These are phyloP conservation scores for Hoplodrina blanda DNA, from an alignment of 2,888 invertebrate species.

Conservation along the genomic window DNA sequence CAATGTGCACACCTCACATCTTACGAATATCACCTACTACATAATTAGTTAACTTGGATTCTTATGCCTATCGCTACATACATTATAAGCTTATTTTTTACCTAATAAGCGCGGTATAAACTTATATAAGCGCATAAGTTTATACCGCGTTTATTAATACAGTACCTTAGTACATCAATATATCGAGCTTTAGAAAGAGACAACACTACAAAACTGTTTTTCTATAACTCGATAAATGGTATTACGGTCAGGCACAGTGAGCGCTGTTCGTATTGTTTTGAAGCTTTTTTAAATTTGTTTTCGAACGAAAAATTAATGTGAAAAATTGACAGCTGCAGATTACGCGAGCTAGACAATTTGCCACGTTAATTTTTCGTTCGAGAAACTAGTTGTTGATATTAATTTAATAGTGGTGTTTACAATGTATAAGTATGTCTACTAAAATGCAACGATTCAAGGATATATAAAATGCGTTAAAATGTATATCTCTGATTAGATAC, in stretches of 20 bases:
- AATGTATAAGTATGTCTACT: constrained; percentile 10
- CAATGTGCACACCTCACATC: constrained; percentile 21
- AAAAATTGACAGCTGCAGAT: no score
- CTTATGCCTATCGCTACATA: constrained; percentile 20
- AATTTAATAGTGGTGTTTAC: constrained; percentile 10
- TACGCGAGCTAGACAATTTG: no score
- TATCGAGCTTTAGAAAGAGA: not conserved
- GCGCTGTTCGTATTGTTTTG: not conserved
- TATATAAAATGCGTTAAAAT: constrained; percentile 35
- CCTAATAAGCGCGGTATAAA: constrained; percentile 1
- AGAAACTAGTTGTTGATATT: not conserved
- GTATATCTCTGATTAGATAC: constrained; percentile 16
- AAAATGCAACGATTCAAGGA: constrained; percentile 39
- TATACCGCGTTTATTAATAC: not conserved
- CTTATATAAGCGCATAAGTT: not conserved
- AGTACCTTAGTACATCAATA: not conserved
- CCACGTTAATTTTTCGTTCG: not conserved
- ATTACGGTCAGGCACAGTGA: not conserved
- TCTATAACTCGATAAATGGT: not conserved
- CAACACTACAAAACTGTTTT: not conserved
- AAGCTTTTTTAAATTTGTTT: not conserved
- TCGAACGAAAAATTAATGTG: not conserved
- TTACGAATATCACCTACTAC: constrained; percentile 22
- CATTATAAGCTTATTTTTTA: constrained; percentile 1
- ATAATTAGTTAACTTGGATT: constrained; percentile 28